Percentiles rank a stretch among this genome's conserved stretches.
phyloP scores from a whole-genome alignment of 2,888 invertebrate genomes.

The Melanostoma scalare region DNA sequence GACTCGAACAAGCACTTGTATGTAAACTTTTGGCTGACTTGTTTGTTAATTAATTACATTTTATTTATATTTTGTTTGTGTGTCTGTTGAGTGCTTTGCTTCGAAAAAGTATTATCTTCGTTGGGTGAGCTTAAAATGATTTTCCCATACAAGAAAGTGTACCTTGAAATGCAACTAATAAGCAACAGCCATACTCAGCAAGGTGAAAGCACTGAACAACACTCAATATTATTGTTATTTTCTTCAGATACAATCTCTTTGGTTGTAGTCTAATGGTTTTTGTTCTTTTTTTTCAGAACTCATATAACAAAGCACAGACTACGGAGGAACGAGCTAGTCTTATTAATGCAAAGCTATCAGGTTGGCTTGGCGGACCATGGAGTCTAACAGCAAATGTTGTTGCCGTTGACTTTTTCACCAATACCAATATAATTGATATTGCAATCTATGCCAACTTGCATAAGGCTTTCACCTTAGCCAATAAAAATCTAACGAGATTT shows the following conservation, averaged over 20 bases:
- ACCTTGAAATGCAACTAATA: constrained; percentile 54
- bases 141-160: constrained; percentile 11
- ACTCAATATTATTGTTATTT: constrained; percentile 21
- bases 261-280: background rate
- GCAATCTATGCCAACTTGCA: constrained; percentile 84
- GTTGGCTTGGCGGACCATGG: constrained; percentile 87
- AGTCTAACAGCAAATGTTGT: constrained; percentile 87
- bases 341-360: constrained; percentile 86
- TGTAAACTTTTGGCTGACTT: constrained; percentile 16
- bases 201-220: constrained; percentile 54
- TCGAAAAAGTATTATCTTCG: constrained; percentile 28
- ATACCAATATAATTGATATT: constrained; percentile 87
- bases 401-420: constrained; percentile 88
- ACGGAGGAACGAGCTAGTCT: constrained; percentile 78
- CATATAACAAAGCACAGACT: constrained; percentile 76
- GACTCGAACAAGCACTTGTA: constrained; percentile 79
- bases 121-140: constrained; percentile 30
- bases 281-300: constrained; percentile 74
- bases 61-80: constrained; percentile 10
- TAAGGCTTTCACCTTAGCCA: constrained; percentile 78
- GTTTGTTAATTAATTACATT: constrained; percentile 11
- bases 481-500: constrained; percentile 77
- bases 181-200: constrained; percentile 3
- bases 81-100: constrained; percentile 26
- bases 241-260: constrained; percentile 8